These are phyloP conservation scores for Peromyscus melanophrys DNA, from an alignment of 2,797 vertebrate genomes.

Conservation along the genomic window DNA sequence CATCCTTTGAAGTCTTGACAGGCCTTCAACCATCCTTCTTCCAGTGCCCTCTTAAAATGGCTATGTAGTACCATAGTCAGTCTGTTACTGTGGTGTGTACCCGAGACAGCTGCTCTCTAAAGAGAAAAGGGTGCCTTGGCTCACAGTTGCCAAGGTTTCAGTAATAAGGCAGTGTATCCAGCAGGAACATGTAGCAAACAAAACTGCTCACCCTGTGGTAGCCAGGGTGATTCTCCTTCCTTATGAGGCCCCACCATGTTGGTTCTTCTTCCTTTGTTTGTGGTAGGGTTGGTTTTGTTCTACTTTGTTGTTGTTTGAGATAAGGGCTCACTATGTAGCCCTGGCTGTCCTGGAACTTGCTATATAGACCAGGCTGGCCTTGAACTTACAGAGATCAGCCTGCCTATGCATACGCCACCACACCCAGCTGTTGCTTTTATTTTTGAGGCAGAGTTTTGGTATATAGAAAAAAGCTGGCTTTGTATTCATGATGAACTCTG, in stretches of 20 bases:
- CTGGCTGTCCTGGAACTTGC: background rate
- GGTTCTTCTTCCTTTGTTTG: background rate
- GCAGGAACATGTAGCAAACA: background rate
- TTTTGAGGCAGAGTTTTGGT: background rate
- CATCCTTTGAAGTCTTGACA: too few relatives aligned
- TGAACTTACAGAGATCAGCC: background rate
- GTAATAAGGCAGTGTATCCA: background rate
- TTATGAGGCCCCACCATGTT: background rate
- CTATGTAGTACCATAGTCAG: background rate
- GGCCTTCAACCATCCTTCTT: background rate
- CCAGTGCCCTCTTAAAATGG: background rate
- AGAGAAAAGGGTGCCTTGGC: background rate
- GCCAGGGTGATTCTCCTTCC: background rate
- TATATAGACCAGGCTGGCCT: background rate
- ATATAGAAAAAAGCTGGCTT: background rate
- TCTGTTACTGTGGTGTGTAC: background rate
- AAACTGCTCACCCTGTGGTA: background rate
- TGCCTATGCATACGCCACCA: background rate
- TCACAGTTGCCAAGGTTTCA: background rate
- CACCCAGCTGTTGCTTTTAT: background rate
- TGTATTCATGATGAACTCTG: background rate
- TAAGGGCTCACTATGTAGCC: background rate
- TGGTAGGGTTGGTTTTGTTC: background rate
- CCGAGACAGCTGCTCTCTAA: background rate
- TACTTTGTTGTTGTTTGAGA: background rate